phyloP scores from a whole-genome alignment of 2,113 vertebrate genomes.

The Gorsachius goisagi region DNA sequence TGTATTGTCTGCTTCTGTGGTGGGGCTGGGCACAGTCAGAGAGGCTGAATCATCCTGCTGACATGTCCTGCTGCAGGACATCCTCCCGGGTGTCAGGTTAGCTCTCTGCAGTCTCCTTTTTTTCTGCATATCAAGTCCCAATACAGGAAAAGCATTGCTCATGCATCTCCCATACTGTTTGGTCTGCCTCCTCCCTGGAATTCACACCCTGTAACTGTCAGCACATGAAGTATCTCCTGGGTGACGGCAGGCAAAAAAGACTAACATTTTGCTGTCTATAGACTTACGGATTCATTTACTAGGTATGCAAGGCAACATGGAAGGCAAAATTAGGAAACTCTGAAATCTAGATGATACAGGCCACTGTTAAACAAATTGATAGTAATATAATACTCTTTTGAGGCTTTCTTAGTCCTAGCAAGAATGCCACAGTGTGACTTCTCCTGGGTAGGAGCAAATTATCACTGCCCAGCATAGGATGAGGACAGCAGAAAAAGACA shows the following conservation, averaged over 20 bases:
- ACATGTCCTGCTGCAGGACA: neutral
- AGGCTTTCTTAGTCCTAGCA: neutral
- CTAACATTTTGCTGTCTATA: neutral
- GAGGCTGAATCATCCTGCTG: neutral
- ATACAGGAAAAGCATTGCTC: neutral
- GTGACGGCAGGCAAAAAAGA: neutral
- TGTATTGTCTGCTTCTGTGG: neutral
- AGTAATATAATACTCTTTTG: neutral
- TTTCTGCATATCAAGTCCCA: neutral
- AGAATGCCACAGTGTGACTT: neutral
- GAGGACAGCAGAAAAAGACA: neutral
- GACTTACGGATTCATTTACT: neutral
- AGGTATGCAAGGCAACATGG: neutral
- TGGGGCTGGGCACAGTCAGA: neutral
- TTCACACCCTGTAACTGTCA: neutral
- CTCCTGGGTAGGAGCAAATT: neutral
- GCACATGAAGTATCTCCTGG: neutral
- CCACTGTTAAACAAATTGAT: neutral
- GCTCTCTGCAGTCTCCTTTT: neutral
- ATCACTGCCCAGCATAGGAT: neutral
- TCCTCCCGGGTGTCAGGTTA: neutral
- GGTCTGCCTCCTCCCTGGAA: neutral
- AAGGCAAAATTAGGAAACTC: neutral
- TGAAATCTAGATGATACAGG: neutral
- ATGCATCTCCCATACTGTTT: neutral